Conservation (phyloP, 2,888 invertebrate species). For the Polietes domitor region DNA sequence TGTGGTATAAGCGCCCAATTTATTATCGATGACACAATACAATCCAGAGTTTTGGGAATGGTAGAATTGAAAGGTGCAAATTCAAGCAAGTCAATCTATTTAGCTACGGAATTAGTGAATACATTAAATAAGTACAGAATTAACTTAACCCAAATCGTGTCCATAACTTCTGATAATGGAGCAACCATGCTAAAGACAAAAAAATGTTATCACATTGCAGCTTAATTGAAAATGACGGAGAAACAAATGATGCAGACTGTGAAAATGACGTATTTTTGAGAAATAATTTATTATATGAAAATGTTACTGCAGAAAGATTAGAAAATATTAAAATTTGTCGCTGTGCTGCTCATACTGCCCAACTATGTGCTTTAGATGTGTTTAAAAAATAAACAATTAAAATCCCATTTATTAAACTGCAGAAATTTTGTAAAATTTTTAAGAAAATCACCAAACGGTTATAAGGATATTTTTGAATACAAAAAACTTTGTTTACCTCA, state of each 20-base stretch:
- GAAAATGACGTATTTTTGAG: neutral
- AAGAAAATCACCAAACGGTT: neutral
- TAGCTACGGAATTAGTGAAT: slow-evolving; percentile 25
- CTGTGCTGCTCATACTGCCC: neutral
- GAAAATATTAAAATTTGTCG: neutral
- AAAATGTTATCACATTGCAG: too few relatives aligned
- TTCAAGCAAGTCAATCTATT: slow-evolving; percentile 10
- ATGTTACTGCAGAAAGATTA: too few relatives aligned
- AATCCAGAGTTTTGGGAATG: slow-evolving; percentile 33
- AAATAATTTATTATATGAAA: neutral
- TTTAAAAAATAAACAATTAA: too few relatives aligned
- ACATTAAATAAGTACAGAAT: slow-evolving; percentile 21
- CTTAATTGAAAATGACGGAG: too few relatives aligned
- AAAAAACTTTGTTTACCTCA: neutral
- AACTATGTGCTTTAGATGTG: too few relatives aligned
- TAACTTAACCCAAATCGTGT: neutral
- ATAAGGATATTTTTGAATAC: neutral
- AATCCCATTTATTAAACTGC: too few relatives aligned
- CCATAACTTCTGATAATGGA: slow-evolving; percentile 31
- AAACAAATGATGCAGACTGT: too few relatives aligned
- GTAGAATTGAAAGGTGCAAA: slow-evolving; percentile 33
- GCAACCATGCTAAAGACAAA: too few relatives aligned
- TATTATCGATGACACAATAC: neutral
- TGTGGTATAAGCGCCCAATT: slow-evolving; percentile 36
- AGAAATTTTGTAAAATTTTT: too few relatives aligned